Evolutionary conservation across 1,140 invertebrate genomes (phyloP), one percentile per base, ranked within the genome.

Genomic region (Diabrotica virgifera): DNA sequence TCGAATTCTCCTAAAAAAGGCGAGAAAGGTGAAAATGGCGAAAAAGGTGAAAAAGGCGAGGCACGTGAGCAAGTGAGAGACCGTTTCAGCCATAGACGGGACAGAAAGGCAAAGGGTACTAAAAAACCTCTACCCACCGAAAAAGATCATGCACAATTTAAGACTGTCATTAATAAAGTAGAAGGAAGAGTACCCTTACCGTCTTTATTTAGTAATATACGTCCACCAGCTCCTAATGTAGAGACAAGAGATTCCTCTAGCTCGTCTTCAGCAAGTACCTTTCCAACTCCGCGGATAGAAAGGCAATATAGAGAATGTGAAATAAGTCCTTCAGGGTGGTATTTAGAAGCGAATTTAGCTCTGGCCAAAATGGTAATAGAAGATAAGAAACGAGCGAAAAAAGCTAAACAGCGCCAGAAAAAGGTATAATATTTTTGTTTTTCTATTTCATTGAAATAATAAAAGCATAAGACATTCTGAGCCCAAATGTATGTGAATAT

Each of bases 11-110:
- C 24, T 24, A 24, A 24, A 24, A 24, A 24, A 24, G 24, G 79
- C 37, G 81, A 83, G 67, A n/a, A n/a, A n/a, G n/a, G n/a, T n/a
- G n/a, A n/a, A n/a, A n/a, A n/a, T n/a, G n/a, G n/a, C n/a, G n/a
- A n/a, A n/a, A n/a, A n/a, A n/a, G n/a, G n/a, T n/a, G n/a, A 74
- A 65, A 77, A 77, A 36, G 81, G 79, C 37, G 81, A 83, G 67
- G 80, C 80, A 0, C 76, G 81, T 7, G 80, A 82, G 69, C 74
- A 80, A 36, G 66, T 83, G 52, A 77, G 81, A 55, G 80, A 79
- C 59, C 80, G 81, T 61, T 69, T 82, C 13, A 75, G 78, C 40
- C 79, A 82, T 61, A 70, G 71, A 36, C 73, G 69, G 69, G 66
- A 75, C 63, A 70, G 63, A 57, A 46, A 59, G 5, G 59, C 38